Conservation (phyloP, 2,797 vertebrate species). For the Rachycentron canadum region DNA sequence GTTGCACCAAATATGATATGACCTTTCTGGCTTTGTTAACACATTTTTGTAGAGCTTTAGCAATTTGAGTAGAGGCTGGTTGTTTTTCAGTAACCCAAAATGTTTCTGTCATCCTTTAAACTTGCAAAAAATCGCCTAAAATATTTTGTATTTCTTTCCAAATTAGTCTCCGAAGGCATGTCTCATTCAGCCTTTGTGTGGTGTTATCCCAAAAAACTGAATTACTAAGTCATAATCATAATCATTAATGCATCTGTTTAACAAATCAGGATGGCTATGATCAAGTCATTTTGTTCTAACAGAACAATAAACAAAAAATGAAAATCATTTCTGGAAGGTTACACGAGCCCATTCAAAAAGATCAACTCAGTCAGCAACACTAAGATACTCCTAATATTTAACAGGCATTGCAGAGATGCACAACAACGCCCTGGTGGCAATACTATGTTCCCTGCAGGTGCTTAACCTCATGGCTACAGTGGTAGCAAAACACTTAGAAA, state of each 20-base stretch:
- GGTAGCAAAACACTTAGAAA: slow-evolving; percentile 46
- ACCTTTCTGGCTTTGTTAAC: not conserved
- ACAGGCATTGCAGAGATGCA: slow-evolving; percentile 28
- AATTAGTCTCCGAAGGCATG: not conserved
- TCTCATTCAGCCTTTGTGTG: not conserved
- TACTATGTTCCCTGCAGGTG: slow-evolving; percentile 32
- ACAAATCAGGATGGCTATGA: not conserved
- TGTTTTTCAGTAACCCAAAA: not conserved
- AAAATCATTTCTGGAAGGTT: not conserved
- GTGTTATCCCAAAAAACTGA: not conserved
- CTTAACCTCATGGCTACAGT: slow-evolving; percentile 45
- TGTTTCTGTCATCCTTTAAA: not conserved
- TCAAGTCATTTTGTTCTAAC: too few species aligned
- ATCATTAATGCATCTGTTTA: not conserved
- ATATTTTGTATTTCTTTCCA: not conserved
- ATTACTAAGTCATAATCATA: not conserved
- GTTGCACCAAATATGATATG: slow-evolving; percentile 17
- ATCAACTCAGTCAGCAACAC: slow-evolving; percentile 5
- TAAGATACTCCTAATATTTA: slow-evolving; percentile 26
- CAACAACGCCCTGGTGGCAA: slow-evolving; percentile 33
- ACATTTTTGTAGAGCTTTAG: not conserved
- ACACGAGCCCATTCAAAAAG: not conserved
- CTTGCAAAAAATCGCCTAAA: not conserved
- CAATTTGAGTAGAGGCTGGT: not conserved
- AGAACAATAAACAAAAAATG: not conserved